Evolutionary conservation across 2,888 invertebrate genomes (phyloP).

Genomic region (Lysandra coridon): DNA sequence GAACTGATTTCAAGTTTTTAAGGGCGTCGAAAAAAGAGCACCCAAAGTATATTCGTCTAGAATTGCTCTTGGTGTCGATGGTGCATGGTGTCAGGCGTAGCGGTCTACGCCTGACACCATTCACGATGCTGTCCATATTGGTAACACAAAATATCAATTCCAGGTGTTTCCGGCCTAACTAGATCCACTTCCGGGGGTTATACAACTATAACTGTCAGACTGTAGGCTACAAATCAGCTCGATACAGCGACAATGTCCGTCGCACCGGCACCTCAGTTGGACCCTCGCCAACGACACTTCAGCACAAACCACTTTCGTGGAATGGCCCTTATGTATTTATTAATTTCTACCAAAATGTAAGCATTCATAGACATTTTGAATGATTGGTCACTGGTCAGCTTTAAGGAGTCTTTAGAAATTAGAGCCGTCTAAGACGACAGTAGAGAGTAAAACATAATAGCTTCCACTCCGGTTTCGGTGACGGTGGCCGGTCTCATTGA

Average conservation of each 20-base stretch:
- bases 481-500: too few relatives aligned
- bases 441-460: too few relatives aligned
- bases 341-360: background rate
- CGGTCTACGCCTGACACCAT: too few relatives aligned
- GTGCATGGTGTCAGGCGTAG: background rate
- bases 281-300: conserved; percentile 1
- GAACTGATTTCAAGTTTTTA: too few relatives aligned
- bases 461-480: too few relatives aligned
- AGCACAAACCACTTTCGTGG: background rate
- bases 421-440: too few relatives aligned
- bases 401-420: too few relatives aligned
- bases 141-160: background rate
- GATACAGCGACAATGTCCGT: background rate
- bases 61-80: too few relatives aligned
- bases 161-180: background rate
- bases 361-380: background rate
- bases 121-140: background rate
- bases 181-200: background rate
- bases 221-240: background rate
- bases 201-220: background rate
- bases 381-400: background rate
- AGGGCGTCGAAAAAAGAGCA: too few relatives aligned
- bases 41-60: too few relatives aligned
- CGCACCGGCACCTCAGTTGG: background rate
- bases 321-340: background rate